Evolutionary conservation across 1,140 invertebrate genomes (phyloP).

Genomic region (Camponotus pennsylvanicus): DNA sequence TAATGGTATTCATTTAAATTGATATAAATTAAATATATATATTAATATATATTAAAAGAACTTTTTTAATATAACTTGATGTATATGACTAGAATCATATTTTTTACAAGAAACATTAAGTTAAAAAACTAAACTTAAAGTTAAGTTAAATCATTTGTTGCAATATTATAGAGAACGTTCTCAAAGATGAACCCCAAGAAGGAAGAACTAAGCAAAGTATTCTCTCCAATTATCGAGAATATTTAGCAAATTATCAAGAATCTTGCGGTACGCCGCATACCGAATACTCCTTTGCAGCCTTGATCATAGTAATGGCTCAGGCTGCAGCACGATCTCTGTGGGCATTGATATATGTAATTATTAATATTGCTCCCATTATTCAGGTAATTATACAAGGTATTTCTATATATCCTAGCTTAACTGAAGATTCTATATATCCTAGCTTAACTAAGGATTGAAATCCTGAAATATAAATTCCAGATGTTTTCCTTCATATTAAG

Average conservation of each 20-base stretch:
- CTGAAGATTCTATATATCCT: too few species aligned
- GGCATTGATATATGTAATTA: slow-evolving; percentile 78
- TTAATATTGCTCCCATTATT: slow-evolving; percentile 78
- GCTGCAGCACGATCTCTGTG: slow-evolving; percentile 78
- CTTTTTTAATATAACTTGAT: neutral
- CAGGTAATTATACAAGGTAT: slow-evolving; percentile 72
- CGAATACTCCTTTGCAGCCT: slow-evolving; percentile 79
- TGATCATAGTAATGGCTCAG: slow-evolving; percentile 80
- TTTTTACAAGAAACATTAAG: neutral
- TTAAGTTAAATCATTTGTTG: neutral
- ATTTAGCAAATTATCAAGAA: slow-evolving; percentile 81
- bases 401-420: too few species aligned
- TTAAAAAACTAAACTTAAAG: neutral
- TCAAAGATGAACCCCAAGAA: slow-evolving; percentile 5
- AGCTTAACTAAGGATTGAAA: neutral
- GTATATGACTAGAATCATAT: neutral
- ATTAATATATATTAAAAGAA: too few species aligned
- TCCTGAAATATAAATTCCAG: slow-evolving; percentile 73
- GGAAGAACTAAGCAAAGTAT: neutral
- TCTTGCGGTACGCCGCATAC: slow-evolving; percentile 73
- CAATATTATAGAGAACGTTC: slow-evolving; percentile 13
- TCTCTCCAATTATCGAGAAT: slow-evolving; percentile 64
- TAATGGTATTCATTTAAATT: neutral
- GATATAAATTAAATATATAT: too few species aligned
- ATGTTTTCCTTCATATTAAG: slow-evolving; percentile 80